Percentiles rank a stretch among this genome's conserved stretches.
Evolutionary conservation across 2,113 vertebrate genomes (phyloP).

Genomic region (Trichechus manatus): DNA sequence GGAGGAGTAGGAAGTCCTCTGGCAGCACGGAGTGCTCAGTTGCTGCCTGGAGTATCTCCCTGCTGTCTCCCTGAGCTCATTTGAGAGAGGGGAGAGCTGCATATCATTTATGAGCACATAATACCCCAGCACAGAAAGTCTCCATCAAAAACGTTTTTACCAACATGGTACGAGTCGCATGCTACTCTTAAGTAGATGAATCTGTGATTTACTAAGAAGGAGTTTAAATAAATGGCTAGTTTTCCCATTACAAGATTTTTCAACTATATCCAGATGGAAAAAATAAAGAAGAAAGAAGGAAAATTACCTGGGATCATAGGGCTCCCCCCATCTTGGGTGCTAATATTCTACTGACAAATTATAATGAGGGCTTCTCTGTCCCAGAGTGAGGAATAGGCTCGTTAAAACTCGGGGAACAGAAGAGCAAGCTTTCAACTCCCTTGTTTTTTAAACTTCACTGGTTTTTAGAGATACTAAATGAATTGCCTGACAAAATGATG

Average conservation of each 20-base stretch:
- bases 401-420: conserved; percentile 77
- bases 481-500: conserved; percentile 83
- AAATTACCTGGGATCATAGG: conserved; percentile 74
- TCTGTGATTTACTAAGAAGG: conserved; percentile 53
- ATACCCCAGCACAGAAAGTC: conserved; percentile 19
- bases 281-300: not conserved
- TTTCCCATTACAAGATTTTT: conserved; percentile 68
- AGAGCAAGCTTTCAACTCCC: conserved; percentile 75
- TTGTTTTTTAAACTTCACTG: conserved; percentile 82
- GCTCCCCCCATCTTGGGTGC: conserved; percentile 72
- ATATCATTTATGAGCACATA: conserved; percentile 51
- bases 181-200: conserved; percentile 58
- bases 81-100: not conserved
- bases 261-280: conserved; percentile 63
- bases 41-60: not conserved
- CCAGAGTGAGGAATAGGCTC: conserved; percentile 70
- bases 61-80: not conserved
- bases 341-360: conserved; percentile 78
- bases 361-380: conserved; percentile 78
- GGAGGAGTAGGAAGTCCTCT: not conserved
- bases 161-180: not conserved
- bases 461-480: conserved; percentile 83
- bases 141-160: conserved; percentile 48
- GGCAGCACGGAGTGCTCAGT: not conserved
- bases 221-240: conserved; percentile 64